Evolutionary conservation across 1,140 invertebrate species (phyloP).

Genomic region (Mya arenaria): DNA sequence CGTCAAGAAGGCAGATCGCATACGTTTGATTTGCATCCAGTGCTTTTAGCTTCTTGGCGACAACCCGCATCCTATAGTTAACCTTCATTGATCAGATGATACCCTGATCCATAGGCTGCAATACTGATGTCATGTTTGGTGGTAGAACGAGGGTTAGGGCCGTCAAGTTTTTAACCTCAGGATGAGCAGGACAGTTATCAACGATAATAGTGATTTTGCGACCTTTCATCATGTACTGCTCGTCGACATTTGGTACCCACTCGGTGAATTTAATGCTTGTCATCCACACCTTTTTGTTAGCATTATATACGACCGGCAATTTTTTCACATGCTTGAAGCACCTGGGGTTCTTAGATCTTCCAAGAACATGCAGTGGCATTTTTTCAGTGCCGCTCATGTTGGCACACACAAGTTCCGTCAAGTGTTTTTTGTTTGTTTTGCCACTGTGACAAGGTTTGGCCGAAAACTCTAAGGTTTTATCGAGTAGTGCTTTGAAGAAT

Average conservation of each 20-base stretch:
- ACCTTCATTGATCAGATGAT: conserved; percentile 57
- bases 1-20: no score
- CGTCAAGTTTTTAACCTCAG: background rate
- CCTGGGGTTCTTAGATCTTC: conserved; percentile 80
- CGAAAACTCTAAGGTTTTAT: conserved; percentile 20
- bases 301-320: conserved; percentile 78
- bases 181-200: conserved; percentile 7
- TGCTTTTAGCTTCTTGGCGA: background rate
- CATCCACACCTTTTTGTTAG: conserved; percentile 82
- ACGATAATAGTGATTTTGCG: background rate
- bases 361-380: conserved; percentile 80
- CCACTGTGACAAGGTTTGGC: conserved; percentile 44
- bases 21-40: no score
- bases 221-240: background rate
- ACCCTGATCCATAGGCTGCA: conserved; percentile 59
- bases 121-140: conserved; percentile 48
- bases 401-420: conserved; percentile 79
- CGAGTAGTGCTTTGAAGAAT: conserved; percentile 21
- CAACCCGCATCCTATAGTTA: background rate
- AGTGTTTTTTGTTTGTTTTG: conserved; percentile 80
- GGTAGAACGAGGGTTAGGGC: conserved; percentile 32
- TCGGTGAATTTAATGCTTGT: conserved; percentile 71
- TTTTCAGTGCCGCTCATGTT: conserved; percentile 81
- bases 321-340: conserved; percentile 81
- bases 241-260: conserved; percentile 3